These are phyloP conservation scores for Atlantisia rogersi DNA, from an alignment of 2,113 vertebrate genomes.

Conservation along the genomic window DNA sequence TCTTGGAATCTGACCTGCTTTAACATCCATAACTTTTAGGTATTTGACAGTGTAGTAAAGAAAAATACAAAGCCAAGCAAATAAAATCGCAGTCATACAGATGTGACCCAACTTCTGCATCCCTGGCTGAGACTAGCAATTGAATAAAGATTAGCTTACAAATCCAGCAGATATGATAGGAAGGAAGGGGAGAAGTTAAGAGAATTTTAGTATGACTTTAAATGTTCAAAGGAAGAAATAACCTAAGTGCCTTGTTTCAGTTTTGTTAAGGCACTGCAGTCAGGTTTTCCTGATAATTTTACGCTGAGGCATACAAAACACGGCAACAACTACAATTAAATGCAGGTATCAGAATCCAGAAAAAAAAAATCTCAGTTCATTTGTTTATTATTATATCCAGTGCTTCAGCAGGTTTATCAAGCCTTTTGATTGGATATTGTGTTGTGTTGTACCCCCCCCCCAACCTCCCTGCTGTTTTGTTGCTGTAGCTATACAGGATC, in stretches of 20 bases:
- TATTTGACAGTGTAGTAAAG: not conserved
- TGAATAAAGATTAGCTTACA: not conserved
- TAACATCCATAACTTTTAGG: not conserved
- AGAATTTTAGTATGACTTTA: not conserved
- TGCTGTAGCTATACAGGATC: not conserved
- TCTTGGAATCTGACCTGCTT: not conserved
- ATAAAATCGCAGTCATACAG: not conserved
- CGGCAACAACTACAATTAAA: not conserved
- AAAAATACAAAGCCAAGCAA: not conserved
- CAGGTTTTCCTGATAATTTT: not conserved
- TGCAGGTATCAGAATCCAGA: not conserved
- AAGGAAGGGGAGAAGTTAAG: not conserved
- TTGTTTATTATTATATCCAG: not conserved
- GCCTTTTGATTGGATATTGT: not conserved
- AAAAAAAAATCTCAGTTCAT: not conserved
- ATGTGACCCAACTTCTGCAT: not conserved
- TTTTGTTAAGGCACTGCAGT: accelerated
- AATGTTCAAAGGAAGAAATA: not conserved
- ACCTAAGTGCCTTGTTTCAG: not conserved
- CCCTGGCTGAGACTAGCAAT: not conserved
- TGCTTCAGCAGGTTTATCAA: not conserved
- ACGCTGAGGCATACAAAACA: not conserved
- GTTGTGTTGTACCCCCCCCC: too few relatives aligned
- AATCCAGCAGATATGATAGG: not conserved
- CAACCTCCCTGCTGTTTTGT: not conserved